A percentile compares a stretch with the other conserved stretches of the same genome.
Evolutionary conservation across 1,140 invertebrate species (phyloP).

Genomic region (Nasonia longicornis): DNA sequence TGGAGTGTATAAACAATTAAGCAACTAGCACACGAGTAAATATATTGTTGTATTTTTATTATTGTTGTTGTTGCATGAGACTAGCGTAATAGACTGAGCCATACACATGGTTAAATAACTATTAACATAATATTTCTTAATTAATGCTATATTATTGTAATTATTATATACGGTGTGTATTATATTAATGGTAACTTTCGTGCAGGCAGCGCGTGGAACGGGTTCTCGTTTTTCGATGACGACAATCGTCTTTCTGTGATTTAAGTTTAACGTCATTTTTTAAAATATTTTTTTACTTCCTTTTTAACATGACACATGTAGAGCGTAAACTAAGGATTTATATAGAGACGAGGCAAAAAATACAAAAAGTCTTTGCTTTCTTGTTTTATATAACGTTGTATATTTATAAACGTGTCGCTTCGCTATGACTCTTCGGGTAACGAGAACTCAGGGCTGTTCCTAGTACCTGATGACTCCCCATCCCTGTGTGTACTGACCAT

Average conservation of each 20-base stretch:
- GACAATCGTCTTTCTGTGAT: slow-evolving; percentile 42
- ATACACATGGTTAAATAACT: slow-evolving; percentile 64
- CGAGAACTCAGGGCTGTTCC: slow-evolving; percentile 58
- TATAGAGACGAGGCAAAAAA: slow-evolving; percentile 16
- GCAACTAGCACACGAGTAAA: slow-evolving; percentile 50
- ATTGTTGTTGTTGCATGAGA: slow-evolving; percentile 67
- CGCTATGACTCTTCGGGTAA: slow-evolving; percentile 29
- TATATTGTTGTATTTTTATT: slow-evolving; percentile 67
- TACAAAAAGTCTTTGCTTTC: slow-evolving; percentile 25
- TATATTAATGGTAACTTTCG: slow-evolving; percentile 64
- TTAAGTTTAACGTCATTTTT: slow-evolving; percentile 44
- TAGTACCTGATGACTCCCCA: slow-evolving; percentile 61
- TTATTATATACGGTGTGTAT: slow-evolving; percentile 64
- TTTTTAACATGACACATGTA: slow-evolving; percentile 34
- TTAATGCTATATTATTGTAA: slow-evolving; percentile 64
- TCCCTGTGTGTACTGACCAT: slow-evolving; percentile 19
- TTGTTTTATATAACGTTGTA: slow-evolving; percentile 23
- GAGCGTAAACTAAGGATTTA: slow-evolving; percentile 33
- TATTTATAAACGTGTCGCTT: background rate
- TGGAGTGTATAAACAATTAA: slow-evolving; percentile 29
- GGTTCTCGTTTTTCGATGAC: slow-evolving; percentile 42
- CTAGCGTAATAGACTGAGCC: slow-evolving; percentile 67
- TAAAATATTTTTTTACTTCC: slow-evolving; percentile 44
- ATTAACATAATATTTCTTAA: slow-evolving; percentile 65
- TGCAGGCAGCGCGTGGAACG: slow-evolving; percentile 59